Base-by-base conservation (phyloP, 2,113 vertebrate genomes). In the Cephalopterus ornatus region DNA sequence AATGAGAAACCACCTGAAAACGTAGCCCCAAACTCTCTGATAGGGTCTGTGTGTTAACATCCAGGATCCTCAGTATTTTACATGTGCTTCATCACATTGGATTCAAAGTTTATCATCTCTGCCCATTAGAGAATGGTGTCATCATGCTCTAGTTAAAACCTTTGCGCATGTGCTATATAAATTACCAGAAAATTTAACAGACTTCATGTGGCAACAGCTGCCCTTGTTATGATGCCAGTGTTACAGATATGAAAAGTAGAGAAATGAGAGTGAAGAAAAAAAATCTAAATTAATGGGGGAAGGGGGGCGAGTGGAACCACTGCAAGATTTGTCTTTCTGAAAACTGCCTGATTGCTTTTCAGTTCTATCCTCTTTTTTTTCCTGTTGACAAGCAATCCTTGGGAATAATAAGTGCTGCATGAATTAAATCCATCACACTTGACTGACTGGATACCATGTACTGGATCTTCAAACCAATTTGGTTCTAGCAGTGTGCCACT, bases 341-440 rank as follows among this genome's bases (percentile, higher is more conserved):
- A 92, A 95, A 85, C 76, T 75, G 44, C 91, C 81, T 94, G 94
- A 92, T 91, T 96, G 92, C 88, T 97, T 95, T 93, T 96, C 77
- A 93, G 70, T 78, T 75, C 92, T 55, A 14, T 86, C 65, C 68
- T 83, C 77, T 92, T 90, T 76, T 93, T 88, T 66, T 6, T 13
- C 79, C 73, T 78, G 78, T 88, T 92, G 92, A 97, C 89, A 93
- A 90, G 80, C 58, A 94, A 96, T 81, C 81, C 82, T 93, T 89
- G 89, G 85, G 94, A 94, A 67, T 89, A 95, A 20, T 83, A 94
- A 95, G 66, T 67, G 44, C 75, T 95, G 75, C 85, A 75, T 85
- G 72, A 95, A 96, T 97, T 96, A 97, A 93, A 96, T 95, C 44
- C 26, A 95, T 97, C 94, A 96, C 66, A 80, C 79, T 96, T 97